These are phyloP conservation scores for Sinocyclocheilus grahami DNA, from an alignment of 2,113 vertebrate species.

Conservation along the genomic window DNA sequence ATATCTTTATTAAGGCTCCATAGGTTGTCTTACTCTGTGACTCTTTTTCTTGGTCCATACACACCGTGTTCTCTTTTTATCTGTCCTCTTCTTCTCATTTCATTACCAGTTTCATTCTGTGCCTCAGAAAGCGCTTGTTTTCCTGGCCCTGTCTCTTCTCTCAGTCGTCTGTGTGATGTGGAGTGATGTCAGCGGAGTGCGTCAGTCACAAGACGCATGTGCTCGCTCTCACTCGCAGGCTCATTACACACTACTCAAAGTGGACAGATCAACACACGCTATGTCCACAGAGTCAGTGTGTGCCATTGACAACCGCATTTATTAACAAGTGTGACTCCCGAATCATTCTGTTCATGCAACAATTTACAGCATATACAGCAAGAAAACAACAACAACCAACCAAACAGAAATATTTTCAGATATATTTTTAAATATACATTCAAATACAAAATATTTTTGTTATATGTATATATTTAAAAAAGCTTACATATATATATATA, in stretches of 20 bases:
- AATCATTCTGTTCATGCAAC: not conserved
- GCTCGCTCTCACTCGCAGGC: constrained; percentile 1
- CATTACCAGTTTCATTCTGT: not conserved
- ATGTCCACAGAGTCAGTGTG: not conserved
- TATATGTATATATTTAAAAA: not conserved
- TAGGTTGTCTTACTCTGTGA: not conserved
- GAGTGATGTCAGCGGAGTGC: constrained; percentile 50
- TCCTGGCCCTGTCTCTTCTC: not conserved
- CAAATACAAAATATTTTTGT: not conserved
- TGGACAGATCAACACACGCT: not conserved
- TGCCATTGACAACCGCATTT: not conserved
- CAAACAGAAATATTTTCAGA: too few relatives aligned
- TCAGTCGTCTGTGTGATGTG: constrained; percentile 21
- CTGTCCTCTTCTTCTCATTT: not conserved
- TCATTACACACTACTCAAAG: not conserved
- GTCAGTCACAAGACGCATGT: constrained; percentile 39
- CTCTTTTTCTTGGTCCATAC: not conserved
- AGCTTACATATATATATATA: too few relatives aligned
- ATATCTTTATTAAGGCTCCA: not conserved
- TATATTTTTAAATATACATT: not conserved
- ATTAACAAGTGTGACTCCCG: not conserved
- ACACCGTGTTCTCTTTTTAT: constrained; percentile 7
- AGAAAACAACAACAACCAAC: not conserved
- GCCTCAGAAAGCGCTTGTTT: not conserved
- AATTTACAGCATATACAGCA: not conserved